Conservation (phyloP, 2,797 vertebrate genomes). For the Cygnus olor region DNA sequence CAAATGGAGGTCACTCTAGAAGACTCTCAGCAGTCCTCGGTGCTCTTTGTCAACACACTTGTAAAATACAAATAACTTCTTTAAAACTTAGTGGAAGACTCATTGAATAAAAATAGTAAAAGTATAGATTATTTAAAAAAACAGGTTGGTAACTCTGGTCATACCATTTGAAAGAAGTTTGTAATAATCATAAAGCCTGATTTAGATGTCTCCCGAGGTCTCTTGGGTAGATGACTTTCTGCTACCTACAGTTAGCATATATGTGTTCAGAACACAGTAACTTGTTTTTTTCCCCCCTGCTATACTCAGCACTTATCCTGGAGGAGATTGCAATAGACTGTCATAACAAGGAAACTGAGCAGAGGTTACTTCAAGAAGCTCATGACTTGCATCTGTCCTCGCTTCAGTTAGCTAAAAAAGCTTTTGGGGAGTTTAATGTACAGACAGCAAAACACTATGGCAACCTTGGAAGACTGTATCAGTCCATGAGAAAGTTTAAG, state of each 20-base stretch:
- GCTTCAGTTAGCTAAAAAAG: slow-evolving; percentile 96
- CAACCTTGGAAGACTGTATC: slow-evolving; percentile 97
- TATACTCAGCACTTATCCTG: slow-evolving; percentile 89
- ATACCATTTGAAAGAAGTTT: background rate
- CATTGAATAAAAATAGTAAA: background rate
- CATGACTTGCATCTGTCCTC: slow-evolving; percentile 98
- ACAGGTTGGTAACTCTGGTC: accelerated
- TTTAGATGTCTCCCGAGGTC: background rate
- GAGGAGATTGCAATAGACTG: slow-evolving; percentile 99
- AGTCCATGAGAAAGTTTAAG: slow-evolving; percentile 99
- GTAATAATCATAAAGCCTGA: background rate
- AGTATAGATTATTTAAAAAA: background rate
- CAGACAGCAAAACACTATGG: slow-evolving; percentile 99
- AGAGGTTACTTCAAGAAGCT: slow-evolving; percentile 95
- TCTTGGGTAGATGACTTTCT: background rate
- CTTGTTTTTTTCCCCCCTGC: background rate
- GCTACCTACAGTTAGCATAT: background rate
- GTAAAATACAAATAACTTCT: background rate
- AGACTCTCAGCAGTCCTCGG: background rate
- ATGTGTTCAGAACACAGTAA: background rate
- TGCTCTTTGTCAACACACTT: background rate
- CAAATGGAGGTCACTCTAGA: background rate
- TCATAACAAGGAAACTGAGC: slow-evolving; percentile 99
- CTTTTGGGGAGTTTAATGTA: slow-evolving; percentile 98
- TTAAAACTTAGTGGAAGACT: background rate